Evolutionary conservation across 1,140 invertebrate species (phyloP).

Genomic region (Sarcophaga bullata): DNA sequence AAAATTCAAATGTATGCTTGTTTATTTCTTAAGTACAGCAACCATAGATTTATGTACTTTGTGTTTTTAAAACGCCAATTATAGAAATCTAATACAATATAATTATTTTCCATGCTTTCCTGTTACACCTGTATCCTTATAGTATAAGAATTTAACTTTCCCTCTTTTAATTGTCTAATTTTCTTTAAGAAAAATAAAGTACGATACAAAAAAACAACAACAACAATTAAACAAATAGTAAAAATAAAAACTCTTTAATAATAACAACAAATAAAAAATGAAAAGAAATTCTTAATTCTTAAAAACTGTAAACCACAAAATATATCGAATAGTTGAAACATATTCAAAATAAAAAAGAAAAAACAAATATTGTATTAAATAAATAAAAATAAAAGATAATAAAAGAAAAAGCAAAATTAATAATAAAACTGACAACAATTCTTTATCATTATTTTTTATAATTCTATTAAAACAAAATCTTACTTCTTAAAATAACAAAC

Average conservation of each 20-base stretch:
- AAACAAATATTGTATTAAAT: constrained; percentile 11
- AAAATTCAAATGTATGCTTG: no score
- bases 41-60: no score
- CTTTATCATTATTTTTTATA: background rate
- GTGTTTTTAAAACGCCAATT: no score
- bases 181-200: constrained; percentile 13
- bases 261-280: background rate
- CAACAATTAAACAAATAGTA: background rate
- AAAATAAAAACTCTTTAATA: constrained; percentile 4
- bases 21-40: no score
- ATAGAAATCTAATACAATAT: no score
- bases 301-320: background rate
- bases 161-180: background rate
- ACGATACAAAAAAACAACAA: background rate
- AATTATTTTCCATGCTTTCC: no score
- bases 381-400: background rate
- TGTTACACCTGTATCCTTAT: no score
- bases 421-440: background rate
- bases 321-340: constrained; percentile 14
- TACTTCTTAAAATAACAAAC: background rate
- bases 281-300: background rate
- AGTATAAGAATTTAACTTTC: background rate
- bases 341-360: constrained; percentile 7
- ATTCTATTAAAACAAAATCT: background rate
- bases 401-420: background rate